Evolutionary conservation across 2,797 vertebrate genomes (phyloP), one percentile per base, ranked within the genome.

Genomic region (Gallinago stenura): DNA sequence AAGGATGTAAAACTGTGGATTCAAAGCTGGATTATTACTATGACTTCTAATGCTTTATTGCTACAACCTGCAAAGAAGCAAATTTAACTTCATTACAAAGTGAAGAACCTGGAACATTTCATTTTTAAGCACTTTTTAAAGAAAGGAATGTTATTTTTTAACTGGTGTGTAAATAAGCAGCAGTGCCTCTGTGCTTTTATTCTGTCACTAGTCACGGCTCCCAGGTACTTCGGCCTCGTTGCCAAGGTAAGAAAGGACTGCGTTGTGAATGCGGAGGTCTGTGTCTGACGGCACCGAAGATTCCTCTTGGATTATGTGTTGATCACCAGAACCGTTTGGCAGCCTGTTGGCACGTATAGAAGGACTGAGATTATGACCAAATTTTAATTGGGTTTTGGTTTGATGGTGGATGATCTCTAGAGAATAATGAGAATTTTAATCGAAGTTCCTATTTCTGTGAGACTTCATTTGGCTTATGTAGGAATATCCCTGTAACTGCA

Each of bases 1-100:
- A 99, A 97, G 99, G 99, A 95, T 99, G 99, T 97, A 99, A 99
- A 97, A 98, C 99, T 20, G 99, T 99, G 92, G 97, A 98, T 91
- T 98, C 98, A 97, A 99, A 99, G 96, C 66, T 99, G 96, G 98
- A 99, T 96, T 99, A 99, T 95, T 99, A 99, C 95, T 98, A 98
- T 12, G 98, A 98, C 93, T 98, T 97, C 66, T 97, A 53, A 96
- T 3, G 4, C 60, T 83, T 54, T 41, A 1, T 35, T 83, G 51
- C 58, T 54, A 10, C 48, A 15, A 51, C 64, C 56, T 39, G 61
- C 53, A n/a, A 68, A 90, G 91, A 68, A 94, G 94, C 31, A 82
- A 91, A 90, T 61, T 87, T 88, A 95, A 92, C 24, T 75, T 91
- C 75, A 94, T 95, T 54, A 54, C 50, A 0, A 78, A 78, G 69